Evolutionary conservation across 2,888 invertebrate species (phyloP).

Genomic region (Trisateles emortualis): DNA sequence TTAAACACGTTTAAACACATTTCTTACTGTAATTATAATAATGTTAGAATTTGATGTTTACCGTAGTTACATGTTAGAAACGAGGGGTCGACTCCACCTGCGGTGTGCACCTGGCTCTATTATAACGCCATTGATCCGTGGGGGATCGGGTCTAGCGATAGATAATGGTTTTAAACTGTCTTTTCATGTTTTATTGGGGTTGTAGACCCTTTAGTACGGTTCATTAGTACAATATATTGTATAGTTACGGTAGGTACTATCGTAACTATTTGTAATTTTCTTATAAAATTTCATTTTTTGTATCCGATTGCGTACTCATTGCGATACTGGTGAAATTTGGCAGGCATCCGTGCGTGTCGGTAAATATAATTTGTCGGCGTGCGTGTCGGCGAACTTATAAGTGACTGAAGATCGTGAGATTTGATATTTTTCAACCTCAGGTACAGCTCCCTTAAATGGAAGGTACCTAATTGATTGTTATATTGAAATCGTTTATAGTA

Average conservation of each 20-base stretch:
- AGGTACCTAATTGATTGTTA: too few relatives aligned
- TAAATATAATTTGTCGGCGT: not conserved
- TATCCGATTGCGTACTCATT: not conserved
- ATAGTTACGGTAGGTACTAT: not conserved
- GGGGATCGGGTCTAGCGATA: constrained; percentile 15
- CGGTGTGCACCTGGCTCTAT: constrained; percentile 46
- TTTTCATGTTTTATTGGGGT: constrained; percentile 13
- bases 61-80: constrained; percentile 19
- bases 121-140: constrained; percentile 21
- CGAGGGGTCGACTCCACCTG: constrained; percentile 37
- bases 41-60: constrained; percentile 8
- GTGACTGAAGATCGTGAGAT: not conserved
- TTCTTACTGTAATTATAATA: constrained; percentile 5
- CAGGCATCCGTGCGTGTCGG: not conserved
- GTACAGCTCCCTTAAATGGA: too few relatives aligned
- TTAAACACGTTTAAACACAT: not conserved
- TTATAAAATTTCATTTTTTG: not conserved
- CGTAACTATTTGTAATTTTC: not conserved
- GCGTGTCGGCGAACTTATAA: not conserved
- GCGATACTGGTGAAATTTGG: not conserved
- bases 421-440: too few relatives aligned
- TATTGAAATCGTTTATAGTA: too few relatives aligned
- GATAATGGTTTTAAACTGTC: constrained; percentile 12
- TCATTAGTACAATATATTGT: constrained; percentile 1
- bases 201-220: constrained; percentile 4